Evolutionary conservation across 1,140 invertebrate genomes (phyloP).

Genomic region (Drosophila littoralis): DNA sequence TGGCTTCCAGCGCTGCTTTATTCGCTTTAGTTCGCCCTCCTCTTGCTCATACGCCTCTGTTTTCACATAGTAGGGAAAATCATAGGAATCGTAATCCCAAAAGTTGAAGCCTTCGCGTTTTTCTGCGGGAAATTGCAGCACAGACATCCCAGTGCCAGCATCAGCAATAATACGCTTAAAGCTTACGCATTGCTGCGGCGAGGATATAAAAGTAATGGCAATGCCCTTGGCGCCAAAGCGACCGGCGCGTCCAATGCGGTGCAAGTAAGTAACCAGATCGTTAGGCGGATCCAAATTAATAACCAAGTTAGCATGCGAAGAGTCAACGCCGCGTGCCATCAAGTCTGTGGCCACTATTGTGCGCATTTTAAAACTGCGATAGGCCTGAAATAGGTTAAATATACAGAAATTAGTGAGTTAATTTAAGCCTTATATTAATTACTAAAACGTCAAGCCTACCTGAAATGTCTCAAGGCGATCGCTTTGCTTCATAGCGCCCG

Average conservation of each 20-base stretch:
- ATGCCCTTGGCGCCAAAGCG: conserved; percentile 93
- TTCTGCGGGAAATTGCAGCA: conserved; percentile 85
- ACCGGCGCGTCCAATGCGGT: conserved; percentile 97
- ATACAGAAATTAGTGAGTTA: conserved; percentile 84
- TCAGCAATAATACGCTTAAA: conserved; percentile 86
- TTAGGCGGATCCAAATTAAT: conserved; percentile 95
- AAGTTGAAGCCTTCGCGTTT: conserved; percentile 54
- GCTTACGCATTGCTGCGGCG: conserved; percentile 86
- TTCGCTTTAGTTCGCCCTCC: conserved; percentile 24
- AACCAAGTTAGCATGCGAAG: conserved; percentile 95
- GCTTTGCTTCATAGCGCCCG: conserved; percentile 91
- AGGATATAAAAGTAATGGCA: conserved; percentile 87
- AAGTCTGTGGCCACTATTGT: conserved; percentile 97
- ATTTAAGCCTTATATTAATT: conserved; percentile 86
- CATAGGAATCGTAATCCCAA: conserved; percentile 57
- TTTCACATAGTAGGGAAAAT: conserved; percentile 51
- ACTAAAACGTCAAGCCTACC: conserved; percentile 90
- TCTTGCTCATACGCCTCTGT: conserved; percentile 5
- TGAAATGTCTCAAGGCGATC: conserved; percentile 90
- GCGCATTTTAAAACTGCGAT: conserved; percentile 91
- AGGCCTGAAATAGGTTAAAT: conserved; percentile 87
- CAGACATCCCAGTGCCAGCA: conserved; percentile 85
- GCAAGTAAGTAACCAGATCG: conserved; percentile 95
- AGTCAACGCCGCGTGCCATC: conserved; percentile 94
- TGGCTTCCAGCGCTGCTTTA: conserved; percentile 32